Base-by-base conservation (phyloP, 1,140 invertebrate species). In the Lysiphlebus fabarum region DNA sequence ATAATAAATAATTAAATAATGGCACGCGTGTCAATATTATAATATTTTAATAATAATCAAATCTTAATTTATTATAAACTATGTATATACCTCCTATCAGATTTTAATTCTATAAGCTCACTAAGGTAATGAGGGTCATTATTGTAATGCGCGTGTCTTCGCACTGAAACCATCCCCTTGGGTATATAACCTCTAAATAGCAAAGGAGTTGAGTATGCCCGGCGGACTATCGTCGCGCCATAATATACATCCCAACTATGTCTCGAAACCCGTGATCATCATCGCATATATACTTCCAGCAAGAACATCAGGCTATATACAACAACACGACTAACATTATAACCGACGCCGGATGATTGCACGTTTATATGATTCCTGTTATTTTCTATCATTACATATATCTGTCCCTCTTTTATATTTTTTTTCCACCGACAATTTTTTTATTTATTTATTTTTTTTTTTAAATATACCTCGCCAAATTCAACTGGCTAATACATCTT, bases 311-410 rank as follows among this genome's bases (percentile, higher is more conserved):
- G 34, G 34, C 49, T 51, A 11, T 49, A 33, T 49, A 51, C 36
- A 51, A 7, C 49, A 12, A n/a, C n/a, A n/a, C n/a, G 36, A 51
- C 49, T 11, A 51, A 33, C 11, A 49, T 51, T 49, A 60, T 60
- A 58, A 44, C 61, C 57, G 61, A 55, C 40, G 47, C 56, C 47
- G 54, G 45, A 55, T 58, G 59, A 75, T 72, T 74, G 64, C 69
- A 76, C 72, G 70, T 73, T 74, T 74, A 74, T 68, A 50, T 67
- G 73, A 75, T 75, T 76, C 71, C 71, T 76, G 73, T 76, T 76
- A 76, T 76, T 76, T 75, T 71, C 74, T 69, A 74, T 76, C 70
- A 76, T 76, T 76, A 76, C 58, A 55, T 63, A 65, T 56, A 50
- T 42, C 57, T 53, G 62, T 55, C 63, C 49, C 41, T 54, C 58